Conservation (phyloP, 2,113 vertebrate species). For the Lamprologus ornatipinnis region DNA sequence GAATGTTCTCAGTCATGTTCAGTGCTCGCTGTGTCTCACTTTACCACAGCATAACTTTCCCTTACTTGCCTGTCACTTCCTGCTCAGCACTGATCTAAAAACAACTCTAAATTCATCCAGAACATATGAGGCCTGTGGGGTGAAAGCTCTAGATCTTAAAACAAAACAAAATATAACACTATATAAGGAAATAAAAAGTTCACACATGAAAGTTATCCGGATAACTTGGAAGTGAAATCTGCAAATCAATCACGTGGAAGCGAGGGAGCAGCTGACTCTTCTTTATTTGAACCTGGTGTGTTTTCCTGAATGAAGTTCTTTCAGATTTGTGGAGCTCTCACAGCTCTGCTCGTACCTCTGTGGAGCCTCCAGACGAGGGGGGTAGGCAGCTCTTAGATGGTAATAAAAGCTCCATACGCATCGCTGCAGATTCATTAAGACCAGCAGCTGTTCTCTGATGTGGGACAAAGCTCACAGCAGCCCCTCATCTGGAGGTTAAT, state of each 20-base stretch:
- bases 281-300: background rate
- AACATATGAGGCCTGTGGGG: background rate
- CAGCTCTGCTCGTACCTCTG: background rate
- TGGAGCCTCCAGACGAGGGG: slow-evolving; percentile 64
- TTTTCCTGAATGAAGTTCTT: background rate
- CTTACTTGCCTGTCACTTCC: background rate
- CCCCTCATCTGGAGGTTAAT: background rate
- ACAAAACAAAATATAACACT: background rate
- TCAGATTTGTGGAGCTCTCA: background rate
- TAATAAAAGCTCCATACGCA: background rate
- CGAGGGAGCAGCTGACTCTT: background rate
- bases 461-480: background rate
- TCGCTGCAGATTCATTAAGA: background rate
- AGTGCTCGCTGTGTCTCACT: background rate
- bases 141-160: background rate
- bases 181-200: background rate
- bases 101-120: background rate
- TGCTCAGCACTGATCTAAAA: background rate
- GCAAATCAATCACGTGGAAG: background rate
- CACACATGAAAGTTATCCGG: background rate
- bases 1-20: background rate
- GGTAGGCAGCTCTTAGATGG: background rate
- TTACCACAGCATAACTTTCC: background rate
- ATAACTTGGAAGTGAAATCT: background rate
- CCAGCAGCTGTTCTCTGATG: background rate